Evolutionary conservation across 2,113 vertebrate species (phyloP), one percentile per base, ranked within the genome.

Genomic region (Mesembrinibis cayennensis): DNA sequence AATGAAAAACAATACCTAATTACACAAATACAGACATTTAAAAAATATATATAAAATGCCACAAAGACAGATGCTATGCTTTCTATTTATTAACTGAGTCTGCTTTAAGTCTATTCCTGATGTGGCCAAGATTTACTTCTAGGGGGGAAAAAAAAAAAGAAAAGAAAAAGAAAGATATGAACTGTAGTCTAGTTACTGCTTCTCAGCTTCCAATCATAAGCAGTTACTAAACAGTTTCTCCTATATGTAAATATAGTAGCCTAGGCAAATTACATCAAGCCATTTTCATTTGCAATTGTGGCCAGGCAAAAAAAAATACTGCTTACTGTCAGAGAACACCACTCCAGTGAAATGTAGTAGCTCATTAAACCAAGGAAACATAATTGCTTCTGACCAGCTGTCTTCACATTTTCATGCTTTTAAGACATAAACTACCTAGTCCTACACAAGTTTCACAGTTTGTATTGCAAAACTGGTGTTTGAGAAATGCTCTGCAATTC

Each of bases 141-240:
- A 12, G 20, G 10, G 16, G 44, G 10, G 3, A 17, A 8, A 14
- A 6, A 44, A 10, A 30, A 19, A 23, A 38, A 38, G 38, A 38
- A 38, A 38, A 38, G 38, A 38, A 38, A 38, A 38, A 38, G 9
- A 38, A 15, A 16, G 0, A n/a, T 11, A 65, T 0, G 1, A 66
- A 44, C 12, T 42, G 34, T 22, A 62, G 42, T 62, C 25, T 44
- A 38, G 20, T 32, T 45, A 59, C 47, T 81, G 49, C n/a, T 84
- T 78, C 36, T 84, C 78, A 87, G 27, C 5, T 71, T 74, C 69
- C 23, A 1, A 18, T 62, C 25, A 50, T 14, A 78, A 79, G 7
- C 16, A 82, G n/a, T 50, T 71, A 71, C 29, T 65, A 25, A 67
- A 71, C 2, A 67, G 25, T n/a, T 82, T 49, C 23, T 78, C 23